phyloP scores from a whole-genome alignment of 2,113 vertebrate species.

The Oreochromis niloticus region DNA sequence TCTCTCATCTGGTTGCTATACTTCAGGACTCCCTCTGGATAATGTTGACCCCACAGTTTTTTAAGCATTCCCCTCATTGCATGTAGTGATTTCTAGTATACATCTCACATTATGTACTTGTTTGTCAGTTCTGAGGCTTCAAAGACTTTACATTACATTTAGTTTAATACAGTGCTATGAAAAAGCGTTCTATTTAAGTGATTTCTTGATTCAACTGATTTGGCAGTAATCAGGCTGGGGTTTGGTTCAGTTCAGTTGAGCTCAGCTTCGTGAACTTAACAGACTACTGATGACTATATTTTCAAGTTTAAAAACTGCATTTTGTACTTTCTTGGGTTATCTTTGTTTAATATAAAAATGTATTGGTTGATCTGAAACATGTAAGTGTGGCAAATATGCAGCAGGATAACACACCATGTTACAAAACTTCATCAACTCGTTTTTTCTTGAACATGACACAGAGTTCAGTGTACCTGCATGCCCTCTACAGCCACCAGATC shows the following conservation, averaged over 20 bases:
- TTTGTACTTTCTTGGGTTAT: neutral
- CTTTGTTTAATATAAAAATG: neutral
- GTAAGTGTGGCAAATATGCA: neutral
- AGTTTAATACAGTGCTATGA: neutral
- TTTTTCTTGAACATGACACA: neutral
- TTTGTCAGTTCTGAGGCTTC: neutral
- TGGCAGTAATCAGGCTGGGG: neutral
- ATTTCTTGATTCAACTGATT: neutral
- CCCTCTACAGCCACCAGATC: neutral
- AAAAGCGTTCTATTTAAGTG: neutral
- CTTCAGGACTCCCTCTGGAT: constrained; percentile 15
- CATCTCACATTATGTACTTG: neutral
- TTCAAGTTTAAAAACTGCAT: neutral
- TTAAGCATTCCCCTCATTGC: neutral
- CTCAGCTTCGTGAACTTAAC: neutral
- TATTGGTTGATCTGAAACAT: neutral
- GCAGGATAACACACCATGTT: neutral
- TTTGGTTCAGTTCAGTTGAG: neutral
- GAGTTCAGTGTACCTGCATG: neutral
- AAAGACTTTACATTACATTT: neutral
- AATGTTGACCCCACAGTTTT: constrained; percentile 8
- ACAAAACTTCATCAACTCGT: neutral
- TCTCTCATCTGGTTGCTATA: neutral
- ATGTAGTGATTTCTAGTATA: neutral
- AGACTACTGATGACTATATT: neutral